Conservation (phyloP, 2,113 vertebrate species). For the Opisthocomus hoazin region DNA sequence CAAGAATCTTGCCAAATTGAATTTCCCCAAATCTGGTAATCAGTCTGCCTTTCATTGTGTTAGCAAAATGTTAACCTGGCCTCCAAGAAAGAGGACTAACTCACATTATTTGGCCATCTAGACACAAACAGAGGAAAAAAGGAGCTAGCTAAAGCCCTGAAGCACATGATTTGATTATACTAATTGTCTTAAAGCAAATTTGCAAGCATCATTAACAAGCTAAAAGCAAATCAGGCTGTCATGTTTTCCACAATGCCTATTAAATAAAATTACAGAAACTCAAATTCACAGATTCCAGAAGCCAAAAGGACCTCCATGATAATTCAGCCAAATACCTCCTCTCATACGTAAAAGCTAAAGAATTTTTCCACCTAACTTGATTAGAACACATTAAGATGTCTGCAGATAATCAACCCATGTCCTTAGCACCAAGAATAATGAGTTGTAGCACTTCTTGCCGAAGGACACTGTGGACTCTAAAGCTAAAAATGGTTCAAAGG, state of each 20-base stretch:
- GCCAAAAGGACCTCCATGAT: neutral
- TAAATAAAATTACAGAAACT: neutral
- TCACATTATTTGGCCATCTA: neutral
- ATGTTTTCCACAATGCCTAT: neutral
- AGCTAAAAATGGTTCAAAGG: neutral
- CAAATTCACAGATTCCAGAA: neutral
- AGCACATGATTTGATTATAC: neutral
- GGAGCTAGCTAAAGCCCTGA: neutral
- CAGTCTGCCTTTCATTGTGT: neutral
- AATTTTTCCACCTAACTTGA: neutral
- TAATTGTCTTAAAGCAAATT: slow-evolving; percentile 4
- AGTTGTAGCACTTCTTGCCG: neutral
- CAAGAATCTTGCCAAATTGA: neutral
- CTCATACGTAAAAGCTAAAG: neutral
- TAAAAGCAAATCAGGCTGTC: neutral
- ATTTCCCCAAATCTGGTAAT: neutral
- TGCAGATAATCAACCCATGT: neutral
- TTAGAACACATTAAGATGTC: neutral
- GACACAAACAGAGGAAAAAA: neutral
- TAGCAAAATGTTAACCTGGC: neutral
- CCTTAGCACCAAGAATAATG: neutral
- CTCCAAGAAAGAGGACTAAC: neutral
- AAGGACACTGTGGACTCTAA: neutral
- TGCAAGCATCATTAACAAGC: slow-evolving; percentile 3
- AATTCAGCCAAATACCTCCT: neutral